These are phyloP conservation scores for Cantharis lateralis DNA, from an alignment of 2,888 invertebrate genomes.

Conservation along the genomic window DNA sequence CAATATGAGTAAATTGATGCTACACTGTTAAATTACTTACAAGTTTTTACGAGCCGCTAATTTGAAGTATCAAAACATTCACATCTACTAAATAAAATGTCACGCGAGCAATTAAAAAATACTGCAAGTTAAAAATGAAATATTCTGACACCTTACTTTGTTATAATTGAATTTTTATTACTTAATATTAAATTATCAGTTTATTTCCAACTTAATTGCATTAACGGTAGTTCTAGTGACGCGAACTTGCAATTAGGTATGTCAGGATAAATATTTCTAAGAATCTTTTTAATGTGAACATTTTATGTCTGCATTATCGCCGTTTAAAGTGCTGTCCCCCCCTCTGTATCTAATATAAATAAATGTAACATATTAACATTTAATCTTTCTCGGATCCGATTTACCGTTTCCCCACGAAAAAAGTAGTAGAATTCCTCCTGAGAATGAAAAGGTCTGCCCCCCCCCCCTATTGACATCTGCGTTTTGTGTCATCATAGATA, in stretches of 20 bases:
- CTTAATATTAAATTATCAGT: neutral
- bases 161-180: neutral
- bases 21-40: neutral
- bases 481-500: no score
- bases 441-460: no score
- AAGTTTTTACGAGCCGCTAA: neutral
- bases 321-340: neutral
- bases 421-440: no score
- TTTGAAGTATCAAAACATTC: neutral
- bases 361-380: no score
- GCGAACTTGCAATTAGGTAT: neutral
- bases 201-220: neutral
- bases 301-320: neutral
- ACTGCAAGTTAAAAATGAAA: neutral
- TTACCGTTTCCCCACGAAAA: no score
- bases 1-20: neutral
- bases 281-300: neutral
- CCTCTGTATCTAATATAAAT: no score
- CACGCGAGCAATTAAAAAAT: neutral
- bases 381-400: no score
- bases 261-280: neutral
- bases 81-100: neutral
- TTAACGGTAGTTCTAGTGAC: neutral
- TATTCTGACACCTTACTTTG: neutral
- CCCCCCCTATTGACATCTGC: no score